Base-by-base conservation (phyloP, 2,113 vertebrate species). In the Neolamprologus falcicula region DNA sequence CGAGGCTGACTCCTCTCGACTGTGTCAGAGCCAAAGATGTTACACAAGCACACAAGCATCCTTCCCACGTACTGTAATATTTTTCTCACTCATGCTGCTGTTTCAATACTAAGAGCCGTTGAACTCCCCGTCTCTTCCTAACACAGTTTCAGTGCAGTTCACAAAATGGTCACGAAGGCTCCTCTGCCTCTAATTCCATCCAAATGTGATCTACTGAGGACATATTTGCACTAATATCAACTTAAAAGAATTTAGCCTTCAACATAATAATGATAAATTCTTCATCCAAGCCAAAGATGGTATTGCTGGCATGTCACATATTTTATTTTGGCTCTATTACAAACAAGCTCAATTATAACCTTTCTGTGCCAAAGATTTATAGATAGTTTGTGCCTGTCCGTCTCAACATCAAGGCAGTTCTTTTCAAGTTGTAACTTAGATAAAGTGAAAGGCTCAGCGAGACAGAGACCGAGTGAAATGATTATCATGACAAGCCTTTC, bases 1-100 rank as follows among this genome's bases (percentile, higher is more conserved):
- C 12, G 19, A 86, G 50, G 76, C 88, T 35, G 84, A 89, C 61
- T 94, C 79, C 80, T 52, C 45, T 91, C 45, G 6, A 85, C 86
- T 87, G 85, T 89, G 87, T 87, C 89, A 83, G 84, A 92, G 88
- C 89, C 88, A 89, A 84, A 85, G 73, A 90, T 79, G 88, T 94
- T 93, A 90, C 85, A 89, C 91, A 93, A 94, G 85, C 85, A 82
- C 53, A 83, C 45, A 78, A 52, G 73, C 12, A 3, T 82, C 88
- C 86, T 86, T 89, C 90, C 90, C 91, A 92, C 90, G 10, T 84
- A 86, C 50, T 55, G 21, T 42, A 12, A 80, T 71, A 28, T 86
- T 80, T 88, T 78, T 71, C 68, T 82, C 81, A 14, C 83, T 83
- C 33, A 28, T 76, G 80, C 45, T 87, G 71, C 86, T 57, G 73